Percentiles rank a stretch among this genome's conserved stretches.
Evolutionary conservation across 2,797 vertebrate genomes (phyloP).

Genomic region (Tangara arthus): DNA sequence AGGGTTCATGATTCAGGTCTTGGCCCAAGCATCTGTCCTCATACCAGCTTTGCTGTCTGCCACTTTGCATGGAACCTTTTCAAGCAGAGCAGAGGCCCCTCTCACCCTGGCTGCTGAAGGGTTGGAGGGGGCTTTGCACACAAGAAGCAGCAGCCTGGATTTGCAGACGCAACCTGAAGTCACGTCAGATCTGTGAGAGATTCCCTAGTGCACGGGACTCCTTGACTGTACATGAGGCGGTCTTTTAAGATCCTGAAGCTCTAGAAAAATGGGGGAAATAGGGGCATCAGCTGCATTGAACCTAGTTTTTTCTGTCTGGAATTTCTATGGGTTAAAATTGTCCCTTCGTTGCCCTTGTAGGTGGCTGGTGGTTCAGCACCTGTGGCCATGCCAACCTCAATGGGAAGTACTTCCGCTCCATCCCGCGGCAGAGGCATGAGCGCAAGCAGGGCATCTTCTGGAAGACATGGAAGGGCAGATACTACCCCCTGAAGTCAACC

Average conservation of each 20-base stretch:
- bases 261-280: no score
- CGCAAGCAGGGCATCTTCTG: slow-evolving; percentile 95
- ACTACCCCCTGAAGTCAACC: slow-evolving; percentile 89
- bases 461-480: slow-evolving; percentile 96
- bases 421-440: slow-evolving; percentile 88
- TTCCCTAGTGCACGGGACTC: neutral
- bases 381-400: slow-evolving; percentile 94
- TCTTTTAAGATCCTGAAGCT: neutral
- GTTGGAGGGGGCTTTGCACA: neutral
- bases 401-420: slow-evolving; percentile 87
- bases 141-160: neutral
- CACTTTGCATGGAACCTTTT: neutral
- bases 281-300: neutral
- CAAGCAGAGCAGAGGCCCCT: neutral
- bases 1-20: neutral
- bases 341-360: slow-evolving; percentile 58
- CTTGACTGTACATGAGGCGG: neutral
- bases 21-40: neutral
- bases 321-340: neutral
- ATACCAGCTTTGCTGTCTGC: neutral
- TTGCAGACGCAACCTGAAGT: neutral
- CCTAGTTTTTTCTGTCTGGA: neutral
- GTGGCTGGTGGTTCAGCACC: slow-evolving; percentile 97
- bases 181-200: neutral
- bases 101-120: neutral